Percentiles rank a stretch among this genome's conserved stretches.
phyloP scores from a whole-genome alignment of 2,888 invertebrate species.

The Boloria euphrosyne region DNA sequence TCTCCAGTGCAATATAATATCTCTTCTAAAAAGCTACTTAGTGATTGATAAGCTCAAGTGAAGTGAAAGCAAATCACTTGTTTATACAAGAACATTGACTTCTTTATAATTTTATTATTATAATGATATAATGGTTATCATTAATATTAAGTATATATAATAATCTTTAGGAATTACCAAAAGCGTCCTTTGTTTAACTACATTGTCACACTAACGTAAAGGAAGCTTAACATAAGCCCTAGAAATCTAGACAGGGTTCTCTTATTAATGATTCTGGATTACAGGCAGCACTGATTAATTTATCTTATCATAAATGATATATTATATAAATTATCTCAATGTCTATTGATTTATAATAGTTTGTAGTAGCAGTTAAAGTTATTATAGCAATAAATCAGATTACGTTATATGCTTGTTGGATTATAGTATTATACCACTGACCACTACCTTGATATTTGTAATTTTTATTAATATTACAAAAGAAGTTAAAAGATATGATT shows the following conservation, averaged over 20 bases:
- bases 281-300: conserved; percentile 9
- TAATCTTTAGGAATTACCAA: background rate
- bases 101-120: background rate
- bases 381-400: background rate
- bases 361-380: conserved; percentile 12
- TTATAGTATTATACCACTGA: background rate
- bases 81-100: too few species aligned
- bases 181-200: background rate
- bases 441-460: too few species aligned
- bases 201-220: conserved; percentile 9
- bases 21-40: too few species aligned
- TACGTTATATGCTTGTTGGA: background rate
- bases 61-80: too few species aligned
- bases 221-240: conserved; percentile 8
- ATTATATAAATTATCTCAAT: background rate
- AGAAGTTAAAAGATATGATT: too few species aligned
- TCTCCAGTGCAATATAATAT: too few species aligned
- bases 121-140: background rate
- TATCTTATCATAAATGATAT: background rate
- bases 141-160: background rate
- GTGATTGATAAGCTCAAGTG: too few species aligned
- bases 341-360: conserved; percentile 7
- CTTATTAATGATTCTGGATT: conserved; percentile 14
- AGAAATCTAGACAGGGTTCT: conserved; percentile 7
- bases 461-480: too few species aligned